These are phyloP conservation scores for Pollachius pollachius DNA, from an alignment of 2,113 vertebrate genomes.

Conservation along the genomic window DNA sequence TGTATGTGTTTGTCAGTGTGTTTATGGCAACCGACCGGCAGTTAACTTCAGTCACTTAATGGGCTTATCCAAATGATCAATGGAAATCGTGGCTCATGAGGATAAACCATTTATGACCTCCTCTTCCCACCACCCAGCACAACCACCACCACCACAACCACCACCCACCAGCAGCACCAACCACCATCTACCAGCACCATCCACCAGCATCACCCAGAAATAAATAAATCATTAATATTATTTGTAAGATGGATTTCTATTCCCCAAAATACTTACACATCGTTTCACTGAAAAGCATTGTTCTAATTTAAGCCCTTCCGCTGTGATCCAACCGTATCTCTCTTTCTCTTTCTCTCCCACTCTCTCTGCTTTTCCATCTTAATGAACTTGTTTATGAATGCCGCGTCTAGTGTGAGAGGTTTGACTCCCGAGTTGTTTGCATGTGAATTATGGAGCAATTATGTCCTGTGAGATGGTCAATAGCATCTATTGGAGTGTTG, in stretches of 20 bases:
- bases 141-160: slow-evolving; percentile 13
- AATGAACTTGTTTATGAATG: slow-evolving; percentile 22
- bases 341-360: slow-evolving; percentile 5
- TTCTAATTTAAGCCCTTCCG: slow-evolving; percentile 32
- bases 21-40: not conserved
- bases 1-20: not conserved
- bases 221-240: not conserved
- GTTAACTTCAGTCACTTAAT: slow-evolving; percentile 19
- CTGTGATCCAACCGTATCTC: not conserved
- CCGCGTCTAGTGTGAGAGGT: slow-evolving; percentile 21
- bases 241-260: no score
- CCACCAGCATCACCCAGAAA: slow-evolving; percentile 2
- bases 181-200: not conserved
- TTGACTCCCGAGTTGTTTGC: slow-evolving; percentile 35
- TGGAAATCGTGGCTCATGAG: slow-evolving; percentile 27
- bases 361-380: slow-evolving; percentile 20
- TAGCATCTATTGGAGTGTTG: slow-evolving; percentile 29
- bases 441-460: slow-evolving; percentile 42
- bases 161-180: not conserved
- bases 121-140: not conserved
- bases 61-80: slow-evolving; percentile 39
- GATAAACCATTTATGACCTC: slow-evolving; percentile 29
- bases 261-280: not conserved
- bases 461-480: slow-evolving; percentile 27
- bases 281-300: slow-evolving; percentile 20